These are phyloP conservation scores for Drosophila maculinotata DNA, from an alignment of 2,888 invertebrate species.

Conservation along the genomic window DNA sequence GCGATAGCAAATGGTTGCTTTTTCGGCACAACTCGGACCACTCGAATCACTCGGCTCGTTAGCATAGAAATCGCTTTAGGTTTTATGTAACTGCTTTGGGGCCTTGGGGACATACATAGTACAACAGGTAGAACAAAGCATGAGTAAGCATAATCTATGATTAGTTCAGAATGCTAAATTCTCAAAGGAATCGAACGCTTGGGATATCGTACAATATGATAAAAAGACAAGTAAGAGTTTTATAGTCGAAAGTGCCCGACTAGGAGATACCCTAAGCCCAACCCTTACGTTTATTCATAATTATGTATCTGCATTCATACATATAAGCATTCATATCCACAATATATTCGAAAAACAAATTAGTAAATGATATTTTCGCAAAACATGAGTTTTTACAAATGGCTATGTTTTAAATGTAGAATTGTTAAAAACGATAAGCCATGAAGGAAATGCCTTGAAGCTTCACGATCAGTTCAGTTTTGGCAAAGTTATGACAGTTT, in stretches of 20 bases:
- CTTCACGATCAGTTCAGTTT: too few species aligned
- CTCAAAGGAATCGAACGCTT: slow-evolving; percentile 21
- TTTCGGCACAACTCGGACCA: slow-evolving; percentile 1
- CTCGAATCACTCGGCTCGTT: slow-evolving; percentile 31
- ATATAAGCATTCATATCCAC: background rate
- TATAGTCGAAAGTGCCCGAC: too few species aligned
- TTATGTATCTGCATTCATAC: too few species aligned
- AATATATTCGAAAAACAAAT: too few species aligned
- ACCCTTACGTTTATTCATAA: too few species aligned
- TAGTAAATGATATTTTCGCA: too few species aligned
- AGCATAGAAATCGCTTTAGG: slow-evolving; percentile 48
- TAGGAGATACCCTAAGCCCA: too few species aligned
- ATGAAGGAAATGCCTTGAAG: too few species aligned
- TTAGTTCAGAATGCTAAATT: slow-evolving; percentile 42
- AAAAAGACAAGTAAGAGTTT: background rate
- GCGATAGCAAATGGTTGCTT: slow-evolving; percentile 39
- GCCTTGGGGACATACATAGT: slow-evolving; percentile 43
- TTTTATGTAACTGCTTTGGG: slow-evolving; percentile 44
- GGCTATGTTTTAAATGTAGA: too few species aligned
- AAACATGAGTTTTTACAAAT: too few species aligned
- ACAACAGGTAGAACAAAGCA: slow-evolving; percentile 25
- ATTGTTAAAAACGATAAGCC: too few species aligned
- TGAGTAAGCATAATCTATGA: slow-evolving; percentile 48
- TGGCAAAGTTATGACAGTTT: too few species aligned
- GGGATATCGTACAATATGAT: background rate